Conservation (phyloP, 2,797 vertebrate genomes). For the Alosa sapidissima region DNA sequence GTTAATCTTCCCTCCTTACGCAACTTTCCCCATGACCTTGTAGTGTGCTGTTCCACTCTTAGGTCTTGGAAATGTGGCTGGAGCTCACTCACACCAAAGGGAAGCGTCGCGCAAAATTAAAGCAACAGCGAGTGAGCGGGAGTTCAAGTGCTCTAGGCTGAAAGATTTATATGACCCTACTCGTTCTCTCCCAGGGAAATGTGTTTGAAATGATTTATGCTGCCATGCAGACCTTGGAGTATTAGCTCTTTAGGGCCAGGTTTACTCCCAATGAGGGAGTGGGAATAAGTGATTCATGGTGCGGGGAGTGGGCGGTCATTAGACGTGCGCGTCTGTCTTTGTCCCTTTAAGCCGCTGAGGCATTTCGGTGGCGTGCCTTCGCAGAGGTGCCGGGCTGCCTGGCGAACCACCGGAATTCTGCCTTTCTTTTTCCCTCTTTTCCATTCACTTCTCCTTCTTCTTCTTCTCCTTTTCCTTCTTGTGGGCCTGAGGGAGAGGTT, state of each 20-base stretch:
- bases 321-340: conserved; percentile 40
- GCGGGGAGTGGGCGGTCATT: conserved; percentile 42
- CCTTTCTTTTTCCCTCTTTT: not conserved
- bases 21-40: conserved; percentile 10
- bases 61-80: not conserved
- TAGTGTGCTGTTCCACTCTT: not conserved
- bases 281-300: conserved; percentile 54
- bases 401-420: conserved; percentile 5
- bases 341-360: conserved; percentile 30
- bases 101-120: conserved; percentile 24
- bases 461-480: not conserved
- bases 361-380: conserved; percentile 2
- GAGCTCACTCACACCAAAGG: not conserved
- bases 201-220: conserved; percentile 81
- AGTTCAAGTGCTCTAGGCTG: conserved; percentile 69
- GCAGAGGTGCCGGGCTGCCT: not conserved
- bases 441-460: not conserved
- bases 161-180: conserved; percentile 67
- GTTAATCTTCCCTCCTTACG: not conserved
- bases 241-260: conserved; percentile 73
- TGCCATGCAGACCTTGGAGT: conserved; percentile 70
- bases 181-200: conserved; percentile 75
- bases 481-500: not conserved
- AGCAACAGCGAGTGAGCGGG: conserved; percentile 40
- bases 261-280: conserved; percentile 58